Percentiles rank a stretch among this genome's conserved stretches.
Evolutionary conservation across 2,113 vertebrate genomes (phyloP).

Genomic region (Saguinus imperator): DNA sequence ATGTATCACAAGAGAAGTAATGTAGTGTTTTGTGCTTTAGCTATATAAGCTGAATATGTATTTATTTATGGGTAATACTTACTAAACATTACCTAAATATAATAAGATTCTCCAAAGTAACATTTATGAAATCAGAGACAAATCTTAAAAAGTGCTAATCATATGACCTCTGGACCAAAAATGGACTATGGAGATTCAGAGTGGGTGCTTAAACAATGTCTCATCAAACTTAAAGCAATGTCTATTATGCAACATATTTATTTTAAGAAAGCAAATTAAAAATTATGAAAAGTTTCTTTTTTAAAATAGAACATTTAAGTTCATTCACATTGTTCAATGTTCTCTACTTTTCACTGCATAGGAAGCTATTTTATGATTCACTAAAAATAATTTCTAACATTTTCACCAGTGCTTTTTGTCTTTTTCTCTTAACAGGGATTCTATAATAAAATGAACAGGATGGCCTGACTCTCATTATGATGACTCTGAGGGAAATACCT

Average conservation of each 20-base stretch:
- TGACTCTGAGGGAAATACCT: neutral
- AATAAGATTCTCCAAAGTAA: neutral
- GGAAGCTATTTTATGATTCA: neutral
- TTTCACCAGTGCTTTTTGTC: neutral
- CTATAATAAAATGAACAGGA: neutral
- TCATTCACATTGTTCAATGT: neutral
- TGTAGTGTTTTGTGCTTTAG: neutral
- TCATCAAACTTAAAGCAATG: neutral
- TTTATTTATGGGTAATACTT: neutral
- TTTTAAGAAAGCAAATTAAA: neutral
- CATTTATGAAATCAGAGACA: neutral
- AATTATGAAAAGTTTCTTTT: neutral
- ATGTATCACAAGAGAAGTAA: neutral
- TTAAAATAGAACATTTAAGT: neutral
- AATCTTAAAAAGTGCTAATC: neutral
- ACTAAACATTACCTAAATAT: neutral
- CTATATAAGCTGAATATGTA: neutral
- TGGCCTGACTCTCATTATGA: neutral
- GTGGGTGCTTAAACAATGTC: neutral
- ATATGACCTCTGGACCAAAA: neutral
- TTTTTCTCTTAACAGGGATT: neutral
- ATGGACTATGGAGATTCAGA: neutral
- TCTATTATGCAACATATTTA: neutral
- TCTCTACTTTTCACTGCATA: neutral
- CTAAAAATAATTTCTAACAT: neutral